Percentiles rank a stretch among this genome's conserved stretches.
Conservation (phyloP, 2,797 vertebrate genomes). For the Chloroceryle inda region DNA sequence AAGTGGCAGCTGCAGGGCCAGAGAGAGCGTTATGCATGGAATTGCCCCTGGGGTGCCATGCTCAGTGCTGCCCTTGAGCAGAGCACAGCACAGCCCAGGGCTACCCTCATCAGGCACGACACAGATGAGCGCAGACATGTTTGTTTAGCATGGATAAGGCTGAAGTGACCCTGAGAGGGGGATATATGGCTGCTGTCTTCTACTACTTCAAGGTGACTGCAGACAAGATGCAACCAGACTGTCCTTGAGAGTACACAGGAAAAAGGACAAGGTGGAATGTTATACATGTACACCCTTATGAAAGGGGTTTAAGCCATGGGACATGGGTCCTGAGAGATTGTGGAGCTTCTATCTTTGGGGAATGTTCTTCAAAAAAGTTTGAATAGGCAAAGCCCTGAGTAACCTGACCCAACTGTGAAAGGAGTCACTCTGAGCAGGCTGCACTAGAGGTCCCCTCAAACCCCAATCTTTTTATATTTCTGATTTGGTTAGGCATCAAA, state of each 20-base stretch:
- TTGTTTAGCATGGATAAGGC: neutral
- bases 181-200: neutral
- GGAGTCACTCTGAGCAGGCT: neutral
- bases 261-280: neutral
- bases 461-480: neutral
- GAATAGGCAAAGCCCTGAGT: neutral
- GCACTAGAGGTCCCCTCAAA: neutral
- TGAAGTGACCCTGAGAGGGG: rapidly evolving
- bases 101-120: neutral
- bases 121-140: rapidly evolving
- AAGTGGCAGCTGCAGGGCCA: neutral
- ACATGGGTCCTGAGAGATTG: neutral
- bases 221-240: neutral
- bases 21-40: neutral
- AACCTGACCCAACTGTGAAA: neutral
- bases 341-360: neutral
- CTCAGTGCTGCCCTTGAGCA: rapidly evolving
- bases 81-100: neutral
- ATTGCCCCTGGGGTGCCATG: neutral
- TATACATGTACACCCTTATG: too few relatives aligned
- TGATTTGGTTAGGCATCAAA: neutral
- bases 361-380: neutral
- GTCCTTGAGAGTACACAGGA: neutral
- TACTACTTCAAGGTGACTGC: neutral
- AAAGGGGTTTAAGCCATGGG: neutral